Base-by-base conservation (phyloP, 1,140 invertebrate species). In the Ceratosolen solmsi region DNA sequence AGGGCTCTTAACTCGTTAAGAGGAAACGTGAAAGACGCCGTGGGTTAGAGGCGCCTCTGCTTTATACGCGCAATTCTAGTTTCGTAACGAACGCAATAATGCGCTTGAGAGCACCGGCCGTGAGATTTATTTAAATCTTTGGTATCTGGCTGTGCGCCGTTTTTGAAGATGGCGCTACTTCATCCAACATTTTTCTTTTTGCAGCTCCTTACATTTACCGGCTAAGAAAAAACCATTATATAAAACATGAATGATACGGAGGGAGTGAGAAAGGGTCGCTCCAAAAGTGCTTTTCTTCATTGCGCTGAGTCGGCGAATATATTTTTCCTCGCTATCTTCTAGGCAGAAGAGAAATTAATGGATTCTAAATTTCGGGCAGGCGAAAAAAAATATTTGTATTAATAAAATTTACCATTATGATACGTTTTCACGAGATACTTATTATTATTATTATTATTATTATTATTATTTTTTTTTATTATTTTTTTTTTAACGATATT, bases 1-100 rank as follows among this genome's bases (percentile, higher is more conserved):
- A 80, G 60, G 51, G 78, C 84, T 84, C 84, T 87, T 86, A 87
- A 87, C 84, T 81, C 83, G 84, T 86, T 85, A 84, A 84, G 83
- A 80, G 85, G 5, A 84, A 86, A 84, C 80, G 80, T 83, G 82
- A 86, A 84, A 86, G 84, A 83, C 75, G 82, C 74, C 27, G 56
- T 71, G n/a, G n/a, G n/a, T n/a, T n/a, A n/a, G 60, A 58, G 38
- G 60, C 83, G 71, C 51, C 49, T 73, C 51, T 36, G 79, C 83
- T 81, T 46, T 25, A 27, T 27, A 70, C 65, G 33, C 36, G 30
- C 83, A 80, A 72, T 36, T 11, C 38, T 11, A 22, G 79, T 84
- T 83, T 84, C 83, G 77, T 85, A 82, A 86, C 84, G 79, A 85
- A 71, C 82, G 63, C 78, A 84, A 85, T 86, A 85, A 84, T 84